These are phyloP conservation scores for Peromyscus eremicus DNA, from an alignment of 2,797 vertebrate species.

Conservation along the genomic window DNA sequence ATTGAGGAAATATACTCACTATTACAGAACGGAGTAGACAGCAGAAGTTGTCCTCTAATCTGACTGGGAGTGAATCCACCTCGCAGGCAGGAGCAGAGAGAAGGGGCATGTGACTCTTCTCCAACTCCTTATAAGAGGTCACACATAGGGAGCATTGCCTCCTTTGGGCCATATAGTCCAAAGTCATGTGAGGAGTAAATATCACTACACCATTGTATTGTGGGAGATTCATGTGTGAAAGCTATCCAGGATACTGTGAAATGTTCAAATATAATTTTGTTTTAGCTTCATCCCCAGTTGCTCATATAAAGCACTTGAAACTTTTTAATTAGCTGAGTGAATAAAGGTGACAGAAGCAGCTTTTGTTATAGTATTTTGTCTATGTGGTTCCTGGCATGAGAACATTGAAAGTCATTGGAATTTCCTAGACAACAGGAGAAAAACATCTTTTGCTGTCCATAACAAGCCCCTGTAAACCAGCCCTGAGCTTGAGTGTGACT, in stretches of 20 bases:
- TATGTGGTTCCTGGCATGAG: too few relatives aligned
- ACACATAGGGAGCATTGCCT: too few relatives aligned
- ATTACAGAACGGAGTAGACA: too few relatives aligned
- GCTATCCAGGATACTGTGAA: neutral
- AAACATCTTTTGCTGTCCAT: neutral
- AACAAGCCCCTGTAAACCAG: neutral
- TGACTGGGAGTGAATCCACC: too few relatives aligned
- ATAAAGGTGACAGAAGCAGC: neutral
- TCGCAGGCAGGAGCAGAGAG: too few relatives aligned
- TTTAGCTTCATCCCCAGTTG: neutral
- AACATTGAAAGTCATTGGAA: neutral
- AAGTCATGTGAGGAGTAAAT: too few relatives aligned
- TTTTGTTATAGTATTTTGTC: neutral
- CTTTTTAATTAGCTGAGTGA: neutral
- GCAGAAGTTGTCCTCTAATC: too few relatives aligned
- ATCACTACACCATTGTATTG: neutral
- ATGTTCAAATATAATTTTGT: neutral
- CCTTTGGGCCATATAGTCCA: too few relatives aligned
- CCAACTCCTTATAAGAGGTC: too few relatives aligned
- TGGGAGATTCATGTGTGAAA: neutral
- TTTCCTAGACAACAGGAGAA: neutral
- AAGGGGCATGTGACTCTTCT: too few relatives aligned
- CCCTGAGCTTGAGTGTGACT: neutral
- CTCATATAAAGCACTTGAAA: neutral
- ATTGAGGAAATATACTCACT: too few relatives aligned